A percentile compares a stretch with the other conserved stretches of the same genome.
Evolutionary conservation across 2,797 vertebrate genomes (phyloP).

Genomic region (Epinephelus coioides): DNA sequence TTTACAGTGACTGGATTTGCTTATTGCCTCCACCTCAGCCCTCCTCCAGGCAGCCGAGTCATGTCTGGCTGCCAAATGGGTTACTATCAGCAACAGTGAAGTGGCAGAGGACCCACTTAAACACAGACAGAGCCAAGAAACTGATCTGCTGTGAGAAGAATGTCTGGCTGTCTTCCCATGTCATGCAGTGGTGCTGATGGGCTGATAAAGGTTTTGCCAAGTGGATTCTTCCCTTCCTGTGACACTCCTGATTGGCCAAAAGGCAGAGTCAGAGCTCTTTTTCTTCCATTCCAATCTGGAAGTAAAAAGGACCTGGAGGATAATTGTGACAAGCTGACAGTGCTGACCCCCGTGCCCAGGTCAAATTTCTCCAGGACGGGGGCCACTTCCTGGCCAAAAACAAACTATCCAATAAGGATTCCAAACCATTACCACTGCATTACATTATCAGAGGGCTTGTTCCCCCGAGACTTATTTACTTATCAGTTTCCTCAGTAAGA

Average conservation of each 20-base stretch:
- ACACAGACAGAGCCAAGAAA: conserved; percentile 71
- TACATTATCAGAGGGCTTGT: conserved; percentile 52
- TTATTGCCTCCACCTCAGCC: conserved; percentile 52
- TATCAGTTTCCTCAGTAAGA: conserved; percentile 71
- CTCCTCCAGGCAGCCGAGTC: conserved; percentile 58
- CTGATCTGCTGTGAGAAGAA: conserved; percentile 74
- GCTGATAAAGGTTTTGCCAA: conserved; percentile 77
- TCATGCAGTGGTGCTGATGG: conserved; percentile 77
- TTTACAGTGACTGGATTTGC: conserved; percentile 61
- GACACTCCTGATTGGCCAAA: conserved; percentile 68
- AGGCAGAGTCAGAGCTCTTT: conserved; percentile 42
- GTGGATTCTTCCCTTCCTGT: conserved; percentile 71
- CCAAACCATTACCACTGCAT: conserved; percentile 49
- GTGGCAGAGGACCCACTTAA: conserved; percentile 79
- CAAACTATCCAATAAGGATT: conserved; percentile 65
- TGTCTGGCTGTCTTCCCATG: conserved; percentile 78
- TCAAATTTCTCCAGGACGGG: conserved; percentile 73
- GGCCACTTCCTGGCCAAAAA: conserved; percentile 73
- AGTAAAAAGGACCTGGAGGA: conserved; percentile 66
- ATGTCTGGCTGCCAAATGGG: conserved; percentile 77
- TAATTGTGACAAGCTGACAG: conserved; percentile 76
- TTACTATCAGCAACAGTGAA: conserved; percentile 73
- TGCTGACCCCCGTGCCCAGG: conserved; percentile 62
- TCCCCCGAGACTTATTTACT: conserved; percentile 68
- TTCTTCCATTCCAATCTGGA: conserved; percentile 37